Evolutionary conservation across 2,888 invertebrate species (phyloP).

Genomic region (Torymus tubicola): DNA sequence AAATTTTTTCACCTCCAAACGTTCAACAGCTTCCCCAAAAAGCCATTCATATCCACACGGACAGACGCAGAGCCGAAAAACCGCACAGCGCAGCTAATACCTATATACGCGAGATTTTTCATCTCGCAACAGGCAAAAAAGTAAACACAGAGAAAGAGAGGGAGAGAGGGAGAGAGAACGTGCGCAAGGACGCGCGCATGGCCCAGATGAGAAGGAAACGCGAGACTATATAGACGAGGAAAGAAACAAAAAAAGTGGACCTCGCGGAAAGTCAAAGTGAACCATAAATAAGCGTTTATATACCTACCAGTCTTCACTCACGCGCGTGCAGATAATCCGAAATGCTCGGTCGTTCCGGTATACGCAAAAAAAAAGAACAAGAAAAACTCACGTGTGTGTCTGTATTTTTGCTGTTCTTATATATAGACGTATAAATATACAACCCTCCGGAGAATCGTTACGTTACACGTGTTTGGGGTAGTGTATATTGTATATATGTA

Average conservation of each 20-base stretch:
- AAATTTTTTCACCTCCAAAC: too few species aligned
- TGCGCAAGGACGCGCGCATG: not conserved
- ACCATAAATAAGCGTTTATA: conserved; percentile 7
- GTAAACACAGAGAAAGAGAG: not conserved
- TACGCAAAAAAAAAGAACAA: not conserved
- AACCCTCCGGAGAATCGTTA: too few species aligned
- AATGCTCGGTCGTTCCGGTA: not conserved
- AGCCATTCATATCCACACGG: too few species aligned
- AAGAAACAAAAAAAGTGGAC: not conserved
- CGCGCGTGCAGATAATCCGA: not conserved
- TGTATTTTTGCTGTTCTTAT: too few species aligned
- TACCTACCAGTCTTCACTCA: not conserved
- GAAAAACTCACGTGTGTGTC: too few species aligned
- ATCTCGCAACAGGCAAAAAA: not conserved
- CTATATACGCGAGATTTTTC: too few species aligned
- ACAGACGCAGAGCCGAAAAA: too few species aligned
- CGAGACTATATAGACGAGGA: not conserved
- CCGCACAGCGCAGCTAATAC: too few species aligned
- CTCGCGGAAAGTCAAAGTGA: not conserved
- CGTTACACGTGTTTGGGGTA: too few species aligned
- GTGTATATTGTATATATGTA: too few species aligned
- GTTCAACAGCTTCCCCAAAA: too few species aligned
- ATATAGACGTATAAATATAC: too few species aligned
- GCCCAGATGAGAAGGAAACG: conserved; percentile 6
- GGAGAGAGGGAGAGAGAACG: not conserved